Base-by-base conservation (phyloP, 2,797 vertebrate genomes). In the Protosalanx chinensis region DNA sequence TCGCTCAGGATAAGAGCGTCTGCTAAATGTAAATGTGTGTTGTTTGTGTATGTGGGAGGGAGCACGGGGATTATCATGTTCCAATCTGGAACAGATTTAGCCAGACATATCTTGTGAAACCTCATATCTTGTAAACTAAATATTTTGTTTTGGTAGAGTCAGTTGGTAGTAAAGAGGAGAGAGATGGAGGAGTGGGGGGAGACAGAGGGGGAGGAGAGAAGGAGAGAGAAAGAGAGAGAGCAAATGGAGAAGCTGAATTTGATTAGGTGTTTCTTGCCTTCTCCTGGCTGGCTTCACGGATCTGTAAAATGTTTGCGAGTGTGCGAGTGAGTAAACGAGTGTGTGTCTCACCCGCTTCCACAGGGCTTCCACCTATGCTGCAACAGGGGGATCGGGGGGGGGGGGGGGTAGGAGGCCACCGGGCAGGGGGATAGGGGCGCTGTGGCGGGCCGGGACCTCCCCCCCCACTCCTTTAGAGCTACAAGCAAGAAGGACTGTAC, bases 401-500 rank as follows among this genome's bases (percentile, higher is more conserved):
- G 6, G 35, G 6, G 6, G 35, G 35, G 23, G 23, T 1, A 12
- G 37, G 37, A 7, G 37, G 37, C 37, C 37, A 41, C 37, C 37
- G 12, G 37, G 37, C 6, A 41, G 37, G 37, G 37, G 37, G 2
- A 41, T 41, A 41, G 37, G 37, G 35, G 37, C 7, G 8, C 6
- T 41, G 37, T 41, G 37, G 37, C 7, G 37, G 37, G 37, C 37
- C 12, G 37, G 37, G 37, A 41, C 37, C 3, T 2, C 37, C 35
- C 33, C 33, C 33, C 33, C 33, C 35, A 27, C 18, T 67, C 37
- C 62, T 64, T 5, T 72, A 56, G 12, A 75, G 68, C 15, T 41
- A 41, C 8, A 41, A 51, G 46, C 2, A 5, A 64, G 35, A 41
- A 80, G 81, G 77, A 85, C 81, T 82, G 78, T 81, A 72, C 73